A percentile compares a stretch with the other conserved stretches of the same genome.
These are phyloP conservation scores for Psittacula cyanocephala DNA, from an alignment of 2,113 vertebrate species.

Conservation along the genomic window DNA sequence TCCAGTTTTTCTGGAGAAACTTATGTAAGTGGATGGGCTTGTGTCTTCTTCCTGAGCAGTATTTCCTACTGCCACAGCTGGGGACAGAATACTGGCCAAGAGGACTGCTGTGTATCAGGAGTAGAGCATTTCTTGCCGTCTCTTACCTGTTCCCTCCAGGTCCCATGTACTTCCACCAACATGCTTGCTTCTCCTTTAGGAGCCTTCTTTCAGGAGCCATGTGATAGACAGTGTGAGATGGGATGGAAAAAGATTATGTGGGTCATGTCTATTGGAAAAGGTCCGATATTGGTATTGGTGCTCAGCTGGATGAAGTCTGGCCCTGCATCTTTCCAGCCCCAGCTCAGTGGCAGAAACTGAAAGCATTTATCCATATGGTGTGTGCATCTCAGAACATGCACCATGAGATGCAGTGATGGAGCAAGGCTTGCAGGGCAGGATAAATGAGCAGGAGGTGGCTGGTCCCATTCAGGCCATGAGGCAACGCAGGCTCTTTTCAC, in stretches of 20 bases:
- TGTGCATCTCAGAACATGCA: neutral
- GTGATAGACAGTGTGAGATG: neutral
- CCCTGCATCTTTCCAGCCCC: neutral
- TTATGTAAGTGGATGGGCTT: neutral
- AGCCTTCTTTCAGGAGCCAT: neutral
- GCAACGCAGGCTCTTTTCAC: neutral
- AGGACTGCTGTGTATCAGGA: neutral
- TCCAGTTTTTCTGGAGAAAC: neutral
- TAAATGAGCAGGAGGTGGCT: rapidly evolving
- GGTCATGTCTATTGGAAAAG: neutral
- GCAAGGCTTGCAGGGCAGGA: neutral
- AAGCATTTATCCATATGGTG: no score
- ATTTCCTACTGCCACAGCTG: neutral
- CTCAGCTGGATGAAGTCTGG: neutral
- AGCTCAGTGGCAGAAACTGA: neutral
- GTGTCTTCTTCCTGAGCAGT: neutral
- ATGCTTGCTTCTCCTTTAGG: neutral
- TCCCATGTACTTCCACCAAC: neutral
- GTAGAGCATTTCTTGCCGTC: neutral
- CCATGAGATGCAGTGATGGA: rapidly evolving
- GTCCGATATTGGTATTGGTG: neutral
- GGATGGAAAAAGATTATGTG: neutral
- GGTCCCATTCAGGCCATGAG: neutral
- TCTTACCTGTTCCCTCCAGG: neutral
- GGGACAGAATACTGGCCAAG: neutral